Evolutionary conservation across 2,888 invertebrate species (phyloP), one percentile per base, ranked within the genome.

Genomic region (Eugnorisma glareosa): DNA sequence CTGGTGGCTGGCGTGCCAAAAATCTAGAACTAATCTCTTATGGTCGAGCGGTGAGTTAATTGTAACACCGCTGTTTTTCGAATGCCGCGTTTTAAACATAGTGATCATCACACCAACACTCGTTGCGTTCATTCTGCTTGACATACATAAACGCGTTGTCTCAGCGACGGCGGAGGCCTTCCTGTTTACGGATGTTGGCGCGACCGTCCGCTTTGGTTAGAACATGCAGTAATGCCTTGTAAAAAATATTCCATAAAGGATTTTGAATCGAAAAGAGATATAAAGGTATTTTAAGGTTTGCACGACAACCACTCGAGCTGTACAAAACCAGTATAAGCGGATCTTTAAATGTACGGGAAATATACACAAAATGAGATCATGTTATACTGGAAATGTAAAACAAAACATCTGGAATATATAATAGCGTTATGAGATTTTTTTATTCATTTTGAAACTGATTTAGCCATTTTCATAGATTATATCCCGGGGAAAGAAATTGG

Each of bases 1-100:
- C 51, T 78, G 31, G 71, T 72, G 67, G 67, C 24, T 35, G 31
- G 72, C 67, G 77, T 87, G 78, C 78, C 87, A 75, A 81, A 81
- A 84, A 76, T 75, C 74, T 84, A 77, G 59, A 79, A 80, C 73
- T 83, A 86, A 85, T 86, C 80, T 86, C 68, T 73, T 82, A 75
- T 67, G 64, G 64, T 57, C 35, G 31, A 57, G n/a, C 51, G 37
- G 74, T 67, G 31, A 64, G 63, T 74, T 64, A 43, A 67, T 79
- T 83, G 18, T 66, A 78, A 35, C 43, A 51, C 7, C 24, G 11
- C 24, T 43, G 21, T 66, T 81, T 69, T 81, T 79, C 35, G 31
- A 64, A 79, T 21, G 10, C 31, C 8, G 5, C 7, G 40, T 64
- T n/a, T 24, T 64, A 40, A 61, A 13, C 2, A 15, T n/a, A 64